Evolutionary conservation across 2,113 vertebrate genomes (phyloP).

Genomic region (Manacus vitellinus): DNA sequence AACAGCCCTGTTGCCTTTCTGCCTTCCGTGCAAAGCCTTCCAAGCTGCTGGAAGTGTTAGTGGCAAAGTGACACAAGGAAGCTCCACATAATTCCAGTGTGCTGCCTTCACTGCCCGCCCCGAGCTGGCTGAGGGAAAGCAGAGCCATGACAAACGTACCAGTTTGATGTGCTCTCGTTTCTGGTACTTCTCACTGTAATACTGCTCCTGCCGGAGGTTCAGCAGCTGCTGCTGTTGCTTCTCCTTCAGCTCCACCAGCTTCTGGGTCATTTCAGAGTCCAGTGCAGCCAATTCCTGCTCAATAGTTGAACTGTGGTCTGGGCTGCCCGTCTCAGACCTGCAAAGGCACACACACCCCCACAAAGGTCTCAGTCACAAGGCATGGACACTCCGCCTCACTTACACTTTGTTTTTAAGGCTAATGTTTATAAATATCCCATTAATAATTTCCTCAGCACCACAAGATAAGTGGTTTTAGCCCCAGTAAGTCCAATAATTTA

Average conservation of each 20-base stretch:
- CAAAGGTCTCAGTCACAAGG: not conserved
- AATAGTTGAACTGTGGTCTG: slow-evolving; percentile 83
- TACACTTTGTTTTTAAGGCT: not conserved
- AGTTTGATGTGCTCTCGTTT: slow-evolving; percentile 95
- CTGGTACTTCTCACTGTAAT: slow-evolving; percentile 98
- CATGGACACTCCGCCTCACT: not conserved
- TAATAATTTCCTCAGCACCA: not conserved
- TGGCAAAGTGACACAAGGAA: not conserved
- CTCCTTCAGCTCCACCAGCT: slow-evolving; percentile 88
- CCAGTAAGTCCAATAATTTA: not conserved
- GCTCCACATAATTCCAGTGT: not conserved
- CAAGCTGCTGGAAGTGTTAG: not conserved
- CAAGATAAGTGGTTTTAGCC: not conserved
- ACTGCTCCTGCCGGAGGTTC: slow-evolving; percentile 94
- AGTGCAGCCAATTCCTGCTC: slow-evolving; percentile 88
- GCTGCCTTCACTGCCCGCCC: not conserved
- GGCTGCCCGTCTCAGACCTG: slow-evolving; percentile 82
- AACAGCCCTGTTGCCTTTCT: not conserved
- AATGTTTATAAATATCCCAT: not conserved
- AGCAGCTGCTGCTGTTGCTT: slow-evolving; percentile 94
- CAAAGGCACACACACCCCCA: not conserved
- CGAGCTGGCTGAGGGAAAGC: not conserved
- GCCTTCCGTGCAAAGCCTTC: not conserved
- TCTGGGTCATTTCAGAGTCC: slow-evolving; percentile 87
- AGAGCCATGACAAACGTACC: slow-evolving; percentile 66